Evolutionary conservation across 2,888 invertebrate genomes (phyloP).

Genomic region (Brenthis hecate): DNA sequence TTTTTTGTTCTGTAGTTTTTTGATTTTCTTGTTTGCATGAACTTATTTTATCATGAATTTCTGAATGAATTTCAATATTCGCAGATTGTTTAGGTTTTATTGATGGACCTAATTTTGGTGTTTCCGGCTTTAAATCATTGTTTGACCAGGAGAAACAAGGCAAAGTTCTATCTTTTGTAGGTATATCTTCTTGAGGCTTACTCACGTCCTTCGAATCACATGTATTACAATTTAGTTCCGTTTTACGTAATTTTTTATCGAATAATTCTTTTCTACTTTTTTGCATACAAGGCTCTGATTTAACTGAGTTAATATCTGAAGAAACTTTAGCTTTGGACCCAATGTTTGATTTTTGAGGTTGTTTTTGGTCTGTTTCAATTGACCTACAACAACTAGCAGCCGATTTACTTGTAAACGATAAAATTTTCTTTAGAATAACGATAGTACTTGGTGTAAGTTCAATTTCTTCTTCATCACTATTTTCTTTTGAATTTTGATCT

Average conservation of each 20-base stretch:
- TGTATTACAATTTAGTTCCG: neutral
- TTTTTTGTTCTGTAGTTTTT: too few relatives aligned
- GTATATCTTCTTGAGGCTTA: neutral
- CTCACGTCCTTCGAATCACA: neutral
- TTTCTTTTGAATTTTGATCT: slow-evolving; percentile 16
- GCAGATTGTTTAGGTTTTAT: too few relatives aligned
- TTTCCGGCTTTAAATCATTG: too few relatives aligned
- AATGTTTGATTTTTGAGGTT: neutral
- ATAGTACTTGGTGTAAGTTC: slow-evolving; percentile 35
- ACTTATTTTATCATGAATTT: too few relatives aligned
- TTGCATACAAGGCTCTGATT: slow-evolving; percentile 9
- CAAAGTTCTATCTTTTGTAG: neutral
- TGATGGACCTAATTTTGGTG: too few relatives aligned
- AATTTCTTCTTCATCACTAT: slow-evolving; percentile 30
- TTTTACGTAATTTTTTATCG: neutral
- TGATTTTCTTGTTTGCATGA: too few relatives aligned
- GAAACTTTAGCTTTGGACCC: neutral
- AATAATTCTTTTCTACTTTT: neutral
- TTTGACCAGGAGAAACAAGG: too few relatives aligned
- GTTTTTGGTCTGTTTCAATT: neutral
- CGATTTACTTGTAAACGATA: slow-evolving; percentile 31
- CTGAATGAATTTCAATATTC: too few relatives aligned
- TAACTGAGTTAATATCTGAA: neutral
- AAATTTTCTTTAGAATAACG: slow-evolving; percentile 35
- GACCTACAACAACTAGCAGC: slow-evolving; percentile 21